These are phyloP conservation scores for Tricholaema leucomelas DNA, from an alignment of 2,113 vertebrate species.

Conservation along the genomic window DNA sequence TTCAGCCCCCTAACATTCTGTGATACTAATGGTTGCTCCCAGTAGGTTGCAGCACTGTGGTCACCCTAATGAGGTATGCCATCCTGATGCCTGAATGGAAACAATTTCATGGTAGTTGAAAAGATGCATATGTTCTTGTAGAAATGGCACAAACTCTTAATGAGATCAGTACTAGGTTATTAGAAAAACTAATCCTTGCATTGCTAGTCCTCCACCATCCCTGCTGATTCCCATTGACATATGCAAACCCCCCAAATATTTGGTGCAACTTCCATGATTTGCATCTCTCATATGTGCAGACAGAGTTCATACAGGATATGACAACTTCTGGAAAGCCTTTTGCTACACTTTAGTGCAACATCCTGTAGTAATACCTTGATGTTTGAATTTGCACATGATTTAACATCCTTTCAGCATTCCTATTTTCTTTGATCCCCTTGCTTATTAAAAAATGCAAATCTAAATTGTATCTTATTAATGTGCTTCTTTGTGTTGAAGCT, in stretches of 20 bases:
- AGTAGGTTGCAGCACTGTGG: background rate
- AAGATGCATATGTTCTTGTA: background rate
- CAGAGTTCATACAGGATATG: background rate
- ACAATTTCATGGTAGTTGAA: background rate
- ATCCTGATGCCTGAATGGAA: background rate
- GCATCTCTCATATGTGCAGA: background rate
- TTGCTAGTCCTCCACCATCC: background rate
- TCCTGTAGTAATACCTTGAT: constrained; percentile 6
- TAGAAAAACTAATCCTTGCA: background rate
- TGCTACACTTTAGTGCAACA: background rate
- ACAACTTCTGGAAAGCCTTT: constrained; percentile 14
- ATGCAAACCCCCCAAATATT: background rate
- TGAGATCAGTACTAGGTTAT: background rate
- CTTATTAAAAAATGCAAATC: constrained; percentile 87
- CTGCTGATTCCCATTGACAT: background rate
- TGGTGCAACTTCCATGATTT: background rate
- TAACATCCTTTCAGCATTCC: constrained; percentile 70
- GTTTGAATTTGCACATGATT: constrained; percentile 61
- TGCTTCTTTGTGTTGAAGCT: constrained; percentile 77
- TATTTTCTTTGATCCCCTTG: constrained; percentile 78
- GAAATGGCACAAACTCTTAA: background rate
- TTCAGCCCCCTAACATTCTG: too few species aligned
- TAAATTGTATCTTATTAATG: constrained; percentile 83
- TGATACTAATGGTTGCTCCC: background rate
- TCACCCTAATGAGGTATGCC: background rate